These are phyloP conservation scores for Xerus inauris DNA, from an alignment of 2,113 vertebrate genomes.

Conservation along the genomic window DNA sequence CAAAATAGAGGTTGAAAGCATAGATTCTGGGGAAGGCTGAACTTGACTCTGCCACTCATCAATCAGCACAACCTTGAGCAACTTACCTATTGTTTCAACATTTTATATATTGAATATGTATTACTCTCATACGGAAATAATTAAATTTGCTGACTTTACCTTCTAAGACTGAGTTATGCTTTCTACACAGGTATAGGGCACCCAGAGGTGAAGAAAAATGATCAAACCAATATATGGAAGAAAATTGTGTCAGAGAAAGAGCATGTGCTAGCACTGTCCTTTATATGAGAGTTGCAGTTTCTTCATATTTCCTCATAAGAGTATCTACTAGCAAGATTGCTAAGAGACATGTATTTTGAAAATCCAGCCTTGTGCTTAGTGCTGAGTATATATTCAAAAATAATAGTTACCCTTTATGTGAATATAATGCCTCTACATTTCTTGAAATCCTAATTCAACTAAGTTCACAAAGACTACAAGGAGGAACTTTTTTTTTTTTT, in stretches of 20 bases:
- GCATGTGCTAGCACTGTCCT: not conserved
- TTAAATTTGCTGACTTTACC: slow-evolving; percentile 30
- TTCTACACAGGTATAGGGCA: not conserved
- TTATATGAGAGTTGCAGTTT: not conserved
- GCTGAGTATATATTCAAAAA: slow-evolving; percentile 22
- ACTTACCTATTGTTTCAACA: slow-evolving; percentile 28
- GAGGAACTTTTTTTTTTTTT: slow-evolving; percentile 42
- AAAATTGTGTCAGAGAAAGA: slow-evolving; percentile 25
- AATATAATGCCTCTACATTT: not conserved
- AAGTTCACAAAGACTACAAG: slow-evolving; percentile 16
- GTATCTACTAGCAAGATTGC: not conserved
- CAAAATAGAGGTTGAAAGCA: not conserved
- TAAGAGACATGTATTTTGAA: not conserved
- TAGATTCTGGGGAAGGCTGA: not conserved
- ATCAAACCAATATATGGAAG: not conserved
- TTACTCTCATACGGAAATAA: slow-evolving; percentile 50
- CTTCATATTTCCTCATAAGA: slow-evolving; percentile 23
- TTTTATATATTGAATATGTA: not conserved
- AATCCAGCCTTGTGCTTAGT: not conserved
- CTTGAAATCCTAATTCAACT: slow-evolving; percentile 50
- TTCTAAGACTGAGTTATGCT: not conserved
- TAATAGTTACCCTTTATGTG: not conserved
- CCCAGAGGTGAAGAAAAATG: slow-evolving; percentile 47
- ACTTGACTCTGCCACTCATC: not conserved
- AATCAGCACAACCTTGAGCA: not conserved